Evolutionary conservation across 2,888 invertebrate genomes (phyloP), one percentile per base, ranked within the genome.

Genomic region (Drosophila ustulata): DNA sequence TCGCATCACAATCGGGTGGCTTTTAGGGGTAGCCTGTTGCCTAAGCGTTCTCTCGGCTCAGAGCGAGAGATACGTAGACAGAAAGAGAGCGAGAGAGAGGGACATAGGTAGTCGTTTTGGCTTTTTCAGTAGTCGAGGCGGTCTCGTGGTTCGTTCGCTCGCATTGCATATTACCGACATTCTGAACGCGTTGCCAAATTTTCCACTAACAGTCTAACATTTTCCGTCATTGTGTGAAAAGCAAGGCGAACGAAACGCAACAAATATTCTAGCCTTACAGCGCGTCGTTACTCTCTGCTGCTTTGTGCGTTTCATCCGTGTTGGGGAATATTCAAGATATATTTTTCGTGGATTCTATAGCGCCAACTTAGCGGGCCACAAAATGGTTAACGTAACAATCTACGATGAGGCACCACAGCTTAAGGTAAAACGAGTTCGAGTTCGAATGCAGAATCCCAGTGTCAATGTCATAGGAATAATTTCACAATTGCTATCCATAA

Each of bases 301-400:
- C 84, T 69, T 81, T 58, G 87, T 82, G 76, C 78, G 76, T 71
- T 76, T 77, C 70, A 53, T 71, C 45, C 56, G 74, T 66, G 32
- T 66, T 53, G 52, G 32, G 30, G 39, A 66, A 69, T 62, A 70
- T 64, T 65, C 57, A 34, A 78, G 73, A 66, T 66, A 73, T 55
- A 62, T 49, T 49, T 64, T 26, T 70, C 83, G 86, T 66, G 51
- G 63, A 7, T 69, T 85, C 5, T 71, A 66, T 37, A 88, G 58
- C 37, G 66, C 46, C 55, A 64, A 66, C n/a, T 49, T 59, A 63
- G 59, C 61, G 59, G 71, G 82, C 71, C 82, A 71, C 68, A 91
- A 83, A 88, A 92, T 92, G 91, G 91, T 92, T 65, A 90, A 91
- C 78, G 87, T 90, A 76, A 88, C 91, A 56, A 86, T 87, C 66